phyloP scores from a whole-genome alignment of 2,113 vertebrate genomes.

The Pseudolaguvia tuberculata region DNA sequence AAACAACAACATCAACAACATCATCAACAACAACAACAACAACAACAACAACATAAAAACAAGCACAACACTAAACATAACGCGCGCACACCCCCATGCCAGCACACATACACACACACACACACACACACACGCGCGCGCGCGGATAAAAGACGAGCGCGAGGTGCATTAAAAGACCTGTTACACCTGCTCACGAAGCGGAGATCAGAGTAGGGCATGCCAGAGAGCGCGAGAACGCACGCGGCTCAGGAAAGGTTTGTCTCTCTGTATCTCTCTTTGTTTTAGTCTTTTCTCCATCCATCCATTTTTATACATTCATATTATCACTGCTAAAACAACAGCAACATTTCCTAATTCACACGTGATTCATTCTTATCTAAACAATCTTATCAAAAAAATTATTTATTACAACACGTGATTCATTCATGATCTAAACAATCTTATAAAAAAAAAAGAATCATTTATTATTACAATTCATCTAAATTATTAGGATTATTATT shows the following conservation, averaged over 20 bases:
- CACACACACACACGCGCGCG: neutral
- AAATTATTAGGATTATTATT: neutral
- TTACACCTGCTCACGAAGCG: constrained; percentile 13
- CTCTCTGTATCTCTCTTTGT: neutral
- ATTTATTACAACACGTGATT: no score
- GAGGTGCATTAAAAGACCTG: constrained; percentile 10
- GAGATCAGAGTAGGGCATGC: neutral
- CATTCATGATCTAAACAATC: no score
- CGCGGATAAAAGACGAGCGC: neutral
- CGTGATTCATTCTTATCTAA: neutral
- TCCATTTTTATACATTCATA: neutral
- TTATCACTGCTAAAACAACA: neutral
- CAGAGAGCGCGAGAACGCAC: neutral
- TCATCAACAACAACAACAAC: no score
- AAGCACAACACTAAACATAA: neutral
- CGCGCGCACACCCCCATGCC: neutral
- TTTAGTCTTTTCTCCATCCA: neutral
- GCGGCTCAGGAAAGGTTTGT: neutral
- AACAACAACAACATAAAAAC: neutral
- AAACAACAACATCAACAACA: no score
- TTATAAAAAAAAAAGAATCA: no score
- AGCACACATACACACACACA: neutral
- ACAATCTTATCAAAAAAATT: no score
- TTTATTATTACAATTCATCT: no score
- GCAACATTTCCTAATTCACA: neutral